Evolutionary conservation across 2,888 invertebrate species (phyloP), one percentile per base, ranked within the genome.

Genomic region (Emmelina monodactyla): DNA sequence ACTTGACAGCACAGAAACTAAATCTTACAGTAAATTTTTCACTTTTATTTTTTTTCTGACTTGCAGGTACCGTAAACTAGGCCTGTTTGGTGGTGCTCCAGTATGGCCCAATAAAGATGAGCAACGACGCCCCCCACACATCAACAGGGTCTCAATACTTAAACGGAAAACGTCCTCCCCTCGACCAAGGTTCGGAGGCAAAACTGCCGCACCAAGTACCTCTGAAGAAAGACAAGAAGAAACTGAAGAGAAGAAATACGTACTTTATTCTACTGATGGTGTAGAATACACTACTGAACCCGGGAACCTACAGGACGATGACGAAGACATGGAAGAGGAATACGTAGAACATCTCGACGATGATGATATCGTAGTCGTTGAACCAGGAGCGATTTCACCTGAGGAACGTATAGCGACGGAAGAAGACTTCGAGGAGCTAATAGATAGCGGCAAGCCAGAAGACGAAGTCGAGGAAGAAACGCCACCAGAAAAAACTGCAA

Each of bases 401-500:
- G 85, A 86, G 46, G 85, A 85, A 47, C 82, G 83, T 1, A 83
- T 86, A 39, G 82, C 84, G 0, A 85, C 86, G 0, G 84, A 85
- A 44, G 86, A 86, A 58, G 86, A 87, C 53, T 86, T 86, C 47
- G 86, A 86, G 49, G 84, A 85, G 42, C 58, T 86, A 13, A 87
- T 86, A 25, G 86, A 86, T 44, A 82, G 84, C 45, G 85, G 84
- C 1, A 82, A 83, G 39, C 73, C 82, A 1, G 83, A 83, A 41
- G 84, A 85, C 33, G 76, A 73, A 31, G 45, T 38, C 2, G 76
- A 63, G 22, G 66, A 66, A 12, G 75, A 81, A 47, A 28, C 46
- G 1, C 38, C 50, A 1, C 52, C 58, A 2, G 58, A 58, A 51
- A 69, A 76, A 6, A 66, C 79, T 30, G 61, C 78, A 32, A 82